Evolutionary conservation across 2,888 invertebrate species (phyloP), one percentile per base, ranked within the genome.

Genomic region (Ceramica pisi): DNA sequence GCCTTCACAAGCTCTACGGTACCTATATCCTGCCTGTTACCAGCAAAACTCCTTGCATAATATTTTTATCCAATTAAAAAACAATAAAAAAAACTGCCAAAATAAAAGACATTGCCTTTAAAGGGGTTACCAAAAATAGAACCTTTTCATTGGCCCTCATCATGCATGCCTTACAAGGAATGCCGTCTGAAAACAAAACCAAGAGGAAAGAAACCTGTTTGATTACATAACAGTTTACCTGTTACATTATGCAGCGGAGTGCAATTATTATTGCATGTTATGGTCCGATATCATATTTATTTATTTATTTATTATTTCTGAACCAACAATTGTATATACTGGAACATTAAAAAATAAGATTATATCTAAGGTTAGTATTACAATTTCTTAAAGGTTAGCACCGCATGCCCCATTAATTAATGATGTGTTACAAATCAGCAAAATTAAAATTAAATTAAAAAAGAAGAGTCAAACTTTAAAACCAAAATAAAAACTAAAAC

Each of bases 221-320:
- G 12, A 69, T 72, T 72, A 14, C 38, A 48, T 55, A 72, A 56
- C 41, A 48, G 8, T n/a, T 35, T 61, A n/a, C 63, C 14, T 70
- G 21, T 14, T 38, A 46, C 21, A 8, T 62, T 7, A n/a, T 12
- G 26, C 16, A 12, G 48, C 14, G 19, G 68, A 57, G 41, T 61
- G 44, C 12, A 21, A 51, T 51, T 6, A 31, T 31, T 31, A 5
- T 31, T 31, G 31, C 5, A 5, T 5, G 5, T 5, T 31, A n/a
- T n/a, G n/a, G n/a, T n/a, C n/a, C n/a, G n/a, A n/a, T n/a, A n/a
- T n/a, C n/a, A n/a, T n/a, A n/a, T n/a, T n/a, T n/a, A n/a, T n/a
- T n/a, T n/a, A n/a, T n/a, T n/a, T n/a, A n/a, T n/a, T n/a, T n/a
- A n/a, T n/a, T n/a, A n/a, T n/a, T n/a, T n/a, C n/a, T n/a, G n/a